Conservation (phyloP, 2,888 invertebrate species). For the Cryptophagus acutangulus region DNA sequence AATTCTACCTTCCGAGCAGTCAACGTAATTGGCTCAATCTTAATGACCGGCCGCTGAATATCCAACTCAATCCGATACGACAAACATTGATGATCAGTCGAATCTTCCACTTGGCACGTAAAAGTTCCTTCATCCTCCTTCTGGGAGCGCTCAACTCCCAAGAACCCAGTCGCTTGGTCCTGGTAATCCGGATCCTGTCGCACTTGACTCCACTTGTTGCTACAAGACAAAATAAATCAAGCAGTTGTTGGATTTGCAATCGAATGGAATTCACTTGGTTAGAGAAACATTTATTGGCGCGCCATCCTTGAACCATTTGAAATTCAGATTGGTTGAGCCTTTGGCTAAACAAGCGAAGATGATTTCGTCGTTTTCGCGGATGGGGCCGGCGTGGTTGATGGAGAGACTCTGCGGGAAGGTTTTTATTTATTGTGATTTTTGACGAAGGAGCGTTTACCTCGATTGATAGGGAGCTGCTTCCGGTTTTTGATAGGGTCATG, state of each 20-base stretch:
- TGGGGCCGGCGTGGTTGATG: slow-evolving; percentile 50
- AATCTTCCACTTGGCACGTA: slow-evolving; percentile 72
- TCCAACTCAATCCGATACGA: slow-evolving; percentile 58
- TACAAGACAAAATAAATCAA: no score
- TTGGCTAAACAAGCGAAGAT: slow-evolving; percentile 72
- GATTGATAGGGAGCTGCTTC: slow-evolving; percentile 49
- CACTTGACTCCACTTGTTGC: slow-evolving; percentile 64
- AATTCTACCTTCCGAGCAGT: slow-evolving; percentile 62
- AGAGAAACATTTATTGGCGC: slow-evolving; percentile 69
- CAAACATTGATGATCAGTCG: slow-evolving; percentile 64
- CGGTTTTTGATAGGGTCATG: slow-evolving; percentile 50
- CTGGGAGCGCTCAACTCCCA: slow-evolving; percentile 67
- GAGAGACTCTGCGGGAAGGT: slow-evolving; percentile 49
- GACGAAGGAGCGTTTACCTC: slow-evolving; percentile 51
- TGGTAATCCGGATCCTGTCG: slow-evolving; percentile 49
- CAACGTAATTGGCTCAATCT: slow-evolving; percentile 64
- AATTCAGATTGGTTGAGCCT: slow-evolving; percentile 68
- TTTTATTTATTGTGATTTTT: neutral
- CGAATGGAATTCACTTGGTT: slow-evolving; percentile 63
- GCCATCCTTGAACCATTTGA: slow-evolving; percentile 80
- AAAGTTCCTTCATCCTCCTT: slow-evolving; percentile 71
- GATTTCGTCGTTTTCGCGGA: slow-evolving; percentile 71
- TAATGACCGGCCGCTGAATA: slow-evolving; percentile 63
- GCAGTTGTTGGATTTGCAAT: no score
- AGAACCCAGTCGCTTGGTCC: slow-evolving; percentile 61